These are phyloP conservation scores for Agrotis exclamationis DNA, from an alignment of 2,888 invertebrate genomes.

Conservation along the genomic window DNA sequence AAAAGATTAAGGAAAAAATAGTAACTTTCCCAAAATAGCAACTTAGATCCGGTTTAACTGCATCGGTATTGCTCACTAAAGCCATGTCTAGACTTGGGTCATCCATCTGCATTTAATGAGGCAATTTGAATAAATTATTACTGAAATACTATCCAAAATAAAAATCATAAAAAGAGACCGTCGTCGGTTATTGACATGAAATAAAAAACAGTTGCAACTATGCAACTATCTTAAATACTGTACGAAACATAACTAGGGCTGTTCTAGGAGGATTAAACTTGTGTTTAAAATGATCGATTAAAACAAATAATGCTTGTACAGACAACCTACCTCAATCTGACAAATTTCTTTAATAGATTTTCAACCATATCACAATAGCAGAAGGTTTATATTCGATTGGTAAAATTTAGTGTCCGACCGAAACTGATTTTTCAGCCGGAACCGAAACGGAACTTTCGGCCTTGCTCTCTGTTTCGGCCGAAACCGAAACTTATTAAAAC, in stretches of 20 bases:
- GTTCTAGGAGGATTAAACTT: background rate
- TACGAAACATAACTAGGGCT: background rate
- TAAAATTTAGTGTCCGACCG: too few relatives aligned
- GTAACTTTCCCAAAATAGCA: background rate
- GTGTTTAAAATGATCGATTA: too few relatives aligned
- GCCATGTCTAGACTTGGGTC: conserved; percentile 8
- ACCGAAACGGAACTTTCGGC: too few relatives aligned
- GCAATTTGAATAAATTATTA: conserved; percentile 45
- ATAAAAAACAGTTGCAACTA: conserved; percentile 1
- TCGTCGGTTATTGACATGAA: conserved; percentile 37
- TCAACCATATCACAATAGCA: too few relatives aligned
- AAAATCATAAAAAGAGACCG: background rate
- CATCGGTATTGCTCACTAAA: conserved; percentile 8
- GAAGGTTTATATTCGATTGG: too few relatives aligned
- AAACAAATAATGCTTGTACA: too few relatives aligned
- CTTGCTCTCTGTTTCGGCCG: too few relatives aligned
- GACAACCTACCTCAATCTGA: too few relatives aligned
- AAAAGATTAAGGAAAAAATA: too few relatives aligned
- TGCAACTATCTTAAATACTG: background rate
- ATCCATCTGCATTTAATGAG: conserved; percentile 37
- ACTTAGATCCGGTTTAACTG: conserved; percentile 37
- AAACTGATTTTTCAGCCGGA: too few relatives aligned
- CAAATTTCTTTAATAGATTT: too few relatives aligned
- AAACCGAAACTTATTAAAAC: too few relatives aligned
- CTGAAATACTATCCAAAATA: background rate